Evolutionary conservation across 2,888 invertebrate species (phyloP).

Genomic region (Abscondita cerata): DNA sequence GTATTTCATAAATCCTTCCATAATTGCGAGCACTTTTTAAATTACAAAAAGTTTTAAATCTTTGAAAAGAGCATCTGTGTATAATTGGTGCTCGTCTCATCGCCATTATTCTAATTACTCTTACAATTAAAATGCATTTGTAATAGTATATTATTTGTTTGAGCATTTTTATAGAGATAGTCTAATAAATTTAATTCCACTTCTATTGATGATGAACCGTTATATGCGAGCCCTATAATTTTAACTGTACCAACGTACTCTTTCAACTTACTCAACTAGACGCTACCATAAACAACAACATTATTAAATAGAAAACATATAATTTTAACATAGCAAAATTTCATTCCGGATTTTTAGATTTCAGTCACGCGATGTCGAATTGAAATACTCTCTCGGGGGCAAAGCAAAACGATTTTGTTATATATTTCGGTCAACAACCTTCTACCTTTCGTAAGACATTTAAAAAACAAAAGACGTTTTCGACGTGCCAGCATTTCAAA

Average conservation of each 20-base stretch:
- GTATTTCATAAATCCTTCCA: too few species aligned
- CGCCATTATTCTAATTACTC: too few species aligned
- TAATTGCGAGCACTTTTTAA: too few species aligned
- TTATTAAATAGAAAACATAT: slow-evolving; percentile 7
- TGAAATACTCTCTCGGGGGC: slow-evolving; percentile 6
- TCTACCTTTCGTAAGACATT: neutral
- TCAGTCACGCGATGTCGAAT: slow-evolving; percentile 17
- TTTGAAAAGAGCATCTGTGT: too few species aligned
- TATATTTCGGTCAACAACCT: slow-evolving; percentile 18
- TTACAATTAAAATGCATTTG: too few species aligned
- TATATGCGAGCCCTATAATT: slow-evolving; percentile 1
- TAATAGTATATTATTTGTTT: too few species aligned
- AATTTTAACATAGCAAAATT: slow-evolving; percentile 14
- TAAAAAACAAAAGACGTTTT: too few species aligned
- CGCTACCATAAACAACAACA: neutral
- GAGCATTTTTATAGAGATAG: too few species aligned
- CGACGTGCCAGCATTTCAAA: neutral
- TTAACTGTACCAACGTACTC: neutral
- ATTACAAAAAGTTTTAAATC: too few species aligned
- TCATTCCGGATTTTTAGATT: slow-evolving; percentile 12
- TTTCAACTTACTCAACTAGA: neutral
- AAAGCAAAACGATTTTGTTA: slow-evolving; percentile 11
- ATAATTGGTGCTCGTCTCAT: too few species aligned
- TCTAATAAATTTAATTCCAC: too few species aligned
- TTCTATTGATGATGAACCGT: neutral